These are phyloP conservation scores for Halictus rubicundus DNA, from an alignment of 1,140 invertebrate species.

Conservation along the genomic window DNA sequence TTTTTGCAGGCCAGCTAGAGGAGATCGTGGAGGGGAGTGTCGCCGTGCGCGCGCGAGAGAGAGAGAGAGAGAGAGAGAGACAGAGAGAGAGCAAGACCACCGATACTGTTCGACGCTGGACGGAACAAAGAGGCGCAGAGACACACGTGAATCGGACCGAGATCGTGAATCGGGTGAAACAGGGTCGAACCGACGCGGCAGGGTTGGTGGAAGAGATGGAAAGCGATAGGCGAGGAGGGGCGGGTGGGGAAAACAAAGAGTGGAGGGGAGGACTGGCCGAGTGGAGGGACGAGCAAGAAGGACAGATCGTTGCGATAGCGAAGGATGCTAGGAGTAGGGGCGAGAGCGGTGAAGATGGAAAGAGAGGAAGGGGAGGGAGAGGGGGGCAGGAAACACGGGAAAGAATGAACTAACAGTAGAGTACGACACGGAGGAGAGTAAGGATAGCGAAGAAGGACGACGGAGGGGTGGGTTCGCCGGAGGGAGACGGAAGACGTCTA, in stretches of 20 bases:
- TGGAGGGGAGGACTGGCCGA: background rate
- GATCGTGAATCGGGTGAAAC: background rate
- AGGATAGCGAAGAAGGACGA: background rate
- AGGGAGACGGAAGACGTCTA: background rate
- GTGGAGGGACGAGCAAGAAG: background rate
- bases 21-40: slow-evolving; percentile 36
- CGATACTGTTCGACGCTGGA: background rate
- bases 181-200: background rate
- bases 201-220: background rate
- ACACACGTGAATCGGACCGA: slow-evolving; percentile 10
- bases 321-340: too few relatives aligned
- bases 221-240: background rate
- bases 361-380: background rate
- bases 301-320: background rate
- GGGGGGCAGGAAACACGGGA: slow-evolving; percentile 27
- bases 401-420: slow-evolving; percentile 38
- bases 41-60: too few relatives aligned
- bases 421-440: slow-evolving; percentile 16
- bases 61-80: too few relatives aligned
- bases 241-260: background rate
- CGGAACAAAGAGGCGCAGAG: background rate
- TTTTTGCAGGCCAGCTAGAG: slow-evolving; percentile 61
- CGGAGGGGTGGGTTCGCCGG: background rate
- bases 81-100: too few relatives aligned
- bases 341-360: background rate